phyloP scores from a whole-genome alignment of 2,888 invertebrate species.

The Acanthosepion lycidas region DNA sequence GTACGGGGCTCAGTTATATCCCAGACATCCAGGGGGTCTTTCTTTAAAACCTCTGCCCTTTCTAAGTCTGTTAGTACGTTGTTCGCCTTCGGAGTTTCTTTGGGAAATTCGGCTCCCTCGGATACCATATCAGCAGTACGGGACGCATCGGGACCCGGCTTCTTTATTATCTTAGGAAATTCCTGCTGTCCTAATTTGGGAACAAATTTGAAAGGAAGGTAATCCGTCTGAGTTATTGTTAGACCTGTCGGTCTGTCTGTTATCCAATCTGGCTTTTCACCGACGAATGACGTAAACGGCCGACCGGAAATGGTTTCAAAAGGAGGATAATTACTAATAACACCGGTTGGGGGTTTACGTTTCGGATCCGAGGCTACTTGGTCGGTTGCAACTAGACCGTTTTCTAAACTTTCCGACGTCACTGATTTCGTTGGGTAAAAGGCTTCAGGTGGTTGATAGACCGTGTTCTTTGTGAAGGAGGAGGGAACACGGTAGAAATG shows the following conservation, averaged over 20 bases:
- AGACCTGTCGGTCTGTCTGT: background rate
- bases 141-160: background rate
- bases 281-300: background rate
- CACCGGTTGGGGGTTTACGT: background rate
- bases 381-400: background rate
- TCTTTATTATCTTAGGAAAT: background rate
- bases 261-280: too few species aligned
- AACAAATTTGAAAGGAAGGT: background rate
- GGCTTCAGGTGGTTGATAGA: background rate
- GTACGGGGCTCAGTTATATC: background rate
- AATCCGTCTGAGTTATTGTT: background rate
- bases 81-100: background rate
- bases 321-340: background rate
- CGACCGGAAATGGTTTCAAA: background rate
- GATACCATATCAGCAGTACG: background rate
- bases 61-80: too few species aligned
- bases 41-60: background rate
- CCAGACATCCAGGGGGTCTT: background rate
- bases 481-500: background rate
- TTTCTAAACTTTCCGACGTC: background rate
- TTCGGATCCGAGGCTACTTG: background rate
- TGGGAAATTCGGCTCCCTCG: background rate
- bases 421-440: background rate
- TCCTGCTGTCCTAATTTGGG: background rate
- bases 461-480: background rate